A percentile compares a stretch with the other conserved stretches of the same genome.
phyloP scores from a whole-genome alignment of 2,888 invertebrate species.

The Cecidostiba fungosa region DNA sequence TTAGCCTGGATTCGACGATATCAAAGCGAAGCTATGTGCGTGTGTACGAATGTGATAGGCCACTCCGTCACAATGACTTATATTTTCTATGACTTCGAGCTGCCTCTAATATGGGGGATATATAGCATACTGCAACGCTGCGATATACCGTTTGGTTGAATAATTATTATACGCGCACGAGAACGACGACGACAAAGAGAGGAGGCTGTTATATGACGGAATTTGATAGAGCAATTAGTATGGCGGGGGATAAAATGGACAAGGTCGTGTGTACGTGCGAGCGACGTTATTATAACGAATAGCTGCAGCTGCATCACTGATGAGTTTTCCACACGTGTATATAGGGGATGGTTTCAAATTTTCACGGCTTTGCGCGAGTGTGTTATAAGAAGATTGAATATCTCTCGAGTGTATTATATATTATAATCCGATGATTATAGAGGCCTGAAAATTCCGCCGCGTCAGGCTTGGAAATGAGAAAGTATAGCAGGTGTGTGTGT shows the following conservation, averaged over 20 bases:
- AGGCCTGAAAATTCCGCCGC: slow-evolving; percentile 52
- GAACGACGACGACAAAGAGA: no score
- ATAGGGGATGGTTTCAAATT: no score
- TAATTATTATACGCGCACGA: no score
- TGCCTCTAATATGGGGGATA: neutral
- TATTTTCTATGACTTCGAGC: no score
- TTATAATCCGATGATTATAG: neutral
- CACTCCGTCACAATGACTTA: no score
- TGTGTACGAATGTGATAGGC: no score
- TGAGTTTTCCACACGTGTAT: no score
- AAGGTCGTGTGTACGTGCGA: neutral
- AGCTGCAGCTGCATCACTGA: no score
- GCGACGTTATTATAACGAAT: no score
- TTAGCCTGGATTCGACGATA: slow-evolving; percentile 21
- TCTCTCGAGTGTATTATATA: neutral
- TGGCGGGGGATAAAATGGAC: neutral
- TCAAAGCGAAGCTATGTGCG: neutral
- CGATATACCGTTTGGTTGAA: neutral
- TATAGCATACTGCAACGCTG: neutral
- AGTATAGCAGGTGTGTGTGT: neutral
- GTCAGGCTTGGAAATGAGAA: slow-evolving; percentile 52
- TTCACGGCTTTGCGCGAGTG: no score
- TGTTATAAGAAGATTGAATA: no score
- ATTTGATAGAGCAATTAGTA: slow-evolving; percentile 3
- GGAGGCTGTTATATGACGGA: neutral